phyloP scores from a whole-genome alignment of 2,113 vertebrate genomes.

The Oreochromis tanganicae region DNA sequence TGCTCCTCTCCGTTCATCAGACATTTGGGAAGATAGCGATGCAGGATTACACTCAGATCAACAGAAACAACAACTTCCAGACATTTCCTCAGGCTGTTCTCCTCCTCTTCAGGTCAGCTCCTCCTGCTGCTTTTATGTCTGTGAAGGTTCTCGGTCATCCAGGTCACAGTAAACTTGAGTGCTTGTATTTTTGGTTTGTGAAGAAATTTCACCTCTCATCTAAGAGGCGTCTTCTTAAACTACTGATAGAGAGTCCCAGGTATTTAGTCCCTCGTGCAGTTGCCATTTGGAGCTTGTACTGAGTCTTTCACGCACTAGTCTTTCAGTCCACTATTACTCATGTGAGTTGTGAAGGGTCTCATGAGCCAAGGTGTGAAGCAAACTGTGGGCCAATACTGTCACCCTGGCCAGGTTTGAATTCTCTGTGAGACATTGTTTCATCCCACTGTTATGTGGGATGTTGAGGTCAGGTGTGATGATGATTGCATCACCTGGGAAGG shows the following conservation, averaged over 20 bases:
- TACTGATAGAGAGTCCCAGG: fast-evolving
- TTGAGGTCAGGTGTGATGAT: background rate
- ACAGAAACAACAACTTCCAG: constrained; percentile 91
- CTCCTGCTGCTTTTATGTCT: background rate
- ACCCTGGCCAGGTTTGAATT: fast-evolving
- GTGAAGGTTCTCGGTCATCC: background rate
- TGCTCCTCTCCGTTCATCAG: constrained; percentile 44
- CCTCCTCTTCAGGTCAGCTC: constrained; percentile 81
- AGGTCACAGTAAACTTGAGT: background rate
- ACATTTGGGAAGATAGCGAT: constrained; percentile 90
- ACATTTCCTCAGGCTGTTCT: constrained; percentile 89
- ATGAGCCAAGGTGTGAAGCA: background rate
- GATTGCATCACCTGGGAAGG: fast-evolving
- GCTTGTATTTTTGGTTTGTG: background rate
- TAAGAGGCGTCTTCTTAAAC: background rate
- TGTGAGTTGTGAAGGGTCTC: background rate
- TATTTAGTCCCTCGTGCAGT: fast-evolving
- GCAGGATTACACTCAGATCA: constrained; percentile 84
- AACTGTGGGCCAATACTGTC: background rate
- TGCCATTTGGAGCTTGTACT: background rate
- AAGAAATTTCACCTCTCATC: background rate
- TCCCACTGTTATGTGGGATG: background rate
- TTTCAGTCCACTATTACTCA: background rate
- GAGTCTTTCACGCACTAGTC: background rate
- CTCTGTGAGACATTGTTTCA: background rate